Conservation (phyloP, 2,797 vertebrate species). For the Oophaga sylvatica region DNA sequence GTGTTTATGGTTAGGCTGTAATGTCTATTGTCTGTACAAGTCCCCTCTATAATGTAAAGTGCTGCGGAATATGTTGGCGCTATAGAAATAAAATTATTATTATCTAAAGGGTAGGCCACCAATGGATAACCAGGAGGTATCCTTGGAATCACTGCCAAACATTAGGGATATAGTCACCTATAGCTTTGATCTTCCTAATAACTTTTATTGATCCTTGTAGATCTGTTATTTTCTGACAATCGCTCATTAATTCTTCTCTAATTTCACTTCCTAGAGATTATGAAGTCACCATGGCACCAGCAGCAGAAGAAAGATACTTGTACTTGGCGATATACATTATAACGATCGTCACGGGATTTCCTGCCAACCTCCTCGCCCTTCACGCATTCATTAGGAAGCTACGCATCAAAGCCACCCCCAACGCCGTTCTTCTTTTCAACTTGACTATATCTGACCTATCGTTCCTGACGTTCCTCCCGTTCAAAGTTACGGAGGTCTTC, state of each 20-base stretch:
- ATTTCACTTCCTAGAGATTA: constrained; percentile 27
- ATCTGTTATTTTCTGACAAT: neutral
- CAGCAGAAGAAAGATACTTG: constrained; percentile 44
- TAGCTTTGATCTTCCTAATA: neutral
- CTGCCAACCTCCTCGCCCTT: constrained; percentile 70
- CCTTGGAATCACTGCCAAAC: neutral
- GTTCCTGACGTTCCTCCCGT: constrained; percentile 70
- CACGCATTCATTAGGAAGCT: constrained; percentile 71
- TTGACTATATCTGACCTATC: constrained; percentile 72
- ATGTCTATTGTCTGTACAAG: no score
- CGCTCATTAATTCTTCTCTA: neutral
- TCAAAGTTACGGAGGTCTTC: constrained; percentile 68
- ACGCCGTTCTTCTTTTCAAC: constrained; percentile 73
- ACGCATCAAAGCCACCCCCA: constrained; percentile 66
- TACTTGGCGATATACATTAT: constrained; percentile 69
- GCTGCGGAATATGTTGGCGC: no score
- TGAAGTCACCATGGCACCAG: constrained; percentile 49
- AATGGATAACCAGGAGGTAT: neutral
- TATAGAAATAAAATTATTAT: no score
- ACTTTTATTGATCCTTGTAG: neutral
- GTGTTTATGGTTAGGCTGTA: no score
- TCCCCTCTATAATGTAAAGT: no score
- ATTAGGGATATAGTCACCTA: neutral
- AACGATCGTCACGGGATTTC: constrained; percentile 73
- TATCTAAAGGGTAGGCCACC: neutral